These are phyloP conservation scores for Ennomos quercinarius DNA, from an alignment of 2,888 invertebrate species.

Conservation along the genomic window DNA sequence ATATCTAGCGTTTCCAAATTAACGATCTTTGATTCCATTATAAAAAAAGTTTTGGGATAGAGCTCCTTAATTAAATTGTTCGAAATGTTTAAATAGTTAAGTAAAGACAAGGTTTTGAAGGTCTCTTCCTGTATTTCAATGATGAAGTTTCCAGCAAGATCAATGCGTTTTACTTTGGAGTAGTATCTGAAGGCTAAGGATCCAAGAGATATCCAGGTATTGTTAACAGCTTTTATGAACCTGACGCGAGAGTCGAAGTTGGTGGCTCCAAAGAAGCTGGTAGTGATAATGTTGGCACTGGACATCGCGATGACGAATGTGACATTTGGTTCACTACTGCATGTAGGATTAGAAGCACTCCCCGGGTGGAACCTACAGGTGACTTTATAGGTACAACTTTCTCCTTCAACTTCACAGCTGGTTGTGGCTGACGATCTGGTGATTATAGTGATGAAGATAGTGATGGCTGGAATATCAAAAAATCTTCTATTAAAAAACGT, in stretches of 20 bases:
- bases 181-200: slow-evolving; percentile 61
- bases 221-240: slow-evolving; percentile 51
- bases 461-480: slow-evolving; percentile 43
- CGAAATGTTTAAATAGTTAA: slow-evolving; percentile 63
- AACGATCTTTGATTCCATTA: slow-evolving; percentile 45
- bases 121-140: slow-evolving; percentile 53
- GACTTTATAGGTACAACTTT: slow-evolving; percentile 60
- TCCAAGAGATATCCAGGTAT: slow-evolving; percentile 59
- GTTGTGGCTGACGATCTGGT: slow-evolving; percentile 38
- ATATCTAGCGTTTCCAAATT: slow-evolving; percentile 57
- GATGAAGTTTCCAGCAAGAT: slow-evolving; percentile 62
- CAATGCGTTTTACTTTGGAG: slow-evolving; percentile 48
- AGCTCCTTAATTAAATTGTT: slow-evolving; percentile 57
- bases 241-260: slow-evolving; percentile 73
- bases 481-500: background rate
- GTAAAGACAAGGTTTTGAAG: slow-evolving; percentile 50
- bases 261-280: slow-evolving; percentile 66
- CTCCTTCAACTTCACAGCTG: slow-evolving; percentile 43
- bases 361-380: slow-evolving; percentile 55
- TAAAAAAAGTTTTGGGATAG: slow-evolving; percentile 49
- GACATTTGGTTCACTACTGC: slow-evolving; percentile 54
- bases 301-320: slow-evolving; percentile 58
- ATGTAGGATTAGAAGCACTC: slow-evolving; percentile 48
- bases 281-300: slow-evolving; percentile 41
- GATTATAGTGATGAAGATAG: slow-evolving; percentile 35